Evolutionary conservation across 1,140 invertebrate genomes (phyloP), one percentile per base, ranked within the genome.

Genomic region (Calliphora vicina): DNA sequence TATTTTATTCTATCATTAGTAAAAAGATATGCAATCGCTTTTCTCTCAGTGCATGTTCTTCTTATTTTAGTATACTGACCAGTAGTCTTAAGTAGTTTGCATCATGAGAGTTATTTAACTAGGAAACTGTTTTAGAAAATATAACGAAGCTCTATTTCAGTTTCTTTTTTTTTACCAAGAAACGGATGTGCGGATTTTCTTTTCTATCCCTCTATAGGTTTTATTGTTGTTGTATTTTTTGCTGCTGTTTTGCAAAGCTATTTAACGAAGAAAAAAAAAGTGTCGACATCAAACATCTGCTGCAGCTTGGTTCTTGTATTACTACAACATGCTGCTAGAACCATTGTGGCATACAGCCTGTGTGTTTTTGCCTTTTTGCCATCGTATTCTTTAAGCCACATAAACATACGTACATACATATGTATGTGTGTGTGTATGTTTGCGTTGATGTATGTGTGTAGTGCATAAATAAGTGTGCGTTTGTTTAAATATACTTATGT

Each of bases 401-500:
- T 67, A 25, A 10, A 67, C 17, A n/a, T 67, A 25, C n/a, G 61
- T 67, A 23, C 8, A 67, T 67, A 20, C 4, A 67, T 9, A 6
- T 67, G 61, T 23, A 23, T 25, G 61, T 23, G 61, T 9, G 23
- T 67, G 50, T 15, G 45, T 57, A n/a, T 13, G 45, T 13, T 57
- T 57, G 15, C 2, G n/a, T 57, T n/a, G 13, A 6, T n/a, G 50
- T 57, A 15, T 57, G 50, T 57, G 50, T 57, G 13, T 17, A 6
- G 50, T n/a, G 50, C n/a, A n/a, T 57, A 6, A n/a, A 23, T 74
- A 25, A 17, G 78, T 57, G 78, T 80, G 43, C 42, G 43, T 80
- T 9, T 80, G 15, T 78, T 27, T 78, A 25, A n/a, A 25, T 9
- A 9, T 50, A 35, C 50, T 13, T 50, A 17, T 61, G 78, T 81